Base-by-base conservation (phyloP, 37 sponge, comb jelly and placozoan genomes). In the Crambe crambe region DNA sequence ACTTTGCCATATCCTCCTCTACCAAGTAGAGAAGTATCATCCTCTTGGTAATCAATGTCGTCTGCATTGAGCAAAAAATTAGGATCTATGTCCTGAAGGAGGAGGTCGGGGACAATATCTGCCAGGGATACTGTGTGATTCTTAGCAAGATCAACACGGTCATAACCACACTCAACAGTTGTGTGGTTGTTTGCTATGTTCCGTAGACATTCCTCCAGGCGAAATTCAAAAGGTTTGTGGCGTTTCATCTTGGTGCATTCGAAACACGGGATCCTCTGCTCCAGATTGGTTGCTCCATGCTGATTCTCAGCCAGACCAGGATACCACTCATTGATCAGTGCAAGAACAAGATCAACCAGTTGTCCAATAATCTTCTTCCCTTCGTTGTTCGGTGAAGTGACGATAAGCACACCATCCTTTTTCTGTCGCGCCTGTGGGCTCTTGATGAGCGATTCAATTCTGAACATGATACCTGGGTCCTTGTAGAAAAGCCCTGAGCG, bases 101-200 rank as follows among this genome's bases (percentile, higher is more conserved):
- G 77, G n/a, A 92, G 70, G 42, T 94, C 94, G 27, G 94, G 94
- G 32, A 86, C 90, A 4, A 94, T 42, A 23, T 94, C 87, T 23
- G 60, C 58, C 9, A 88, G 60, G 0, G 63, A 25, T 3, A 82
- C 74, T 17, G 56, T 82, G 54, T 82, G 82, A 32, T 89, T 72
- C 22, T 59, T 54, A 5, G 68, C 32, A 8, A 51, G 57, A 22
- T 82, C 75, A 2, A 56, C 34, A 1, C 54, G 30, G 40, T 35
- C 30, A 39, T 82, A 82, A 3, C 56, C 54, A 73, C 82, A 82
- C 64, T 82, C 73, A 20, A 82, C 61, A 21, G 63, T 44, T 0
- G 23, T 72, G 20, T 57, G 22, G 35, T 44, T 39, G 1, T 17
- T 61, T 40, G 68, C 26, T 66, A 83, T 67, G 31, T 44, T 26